Evolutionary conservation across 2,888 invertebrate species (phyloP).

Genomic region (Coelinius sp.): DNA sequence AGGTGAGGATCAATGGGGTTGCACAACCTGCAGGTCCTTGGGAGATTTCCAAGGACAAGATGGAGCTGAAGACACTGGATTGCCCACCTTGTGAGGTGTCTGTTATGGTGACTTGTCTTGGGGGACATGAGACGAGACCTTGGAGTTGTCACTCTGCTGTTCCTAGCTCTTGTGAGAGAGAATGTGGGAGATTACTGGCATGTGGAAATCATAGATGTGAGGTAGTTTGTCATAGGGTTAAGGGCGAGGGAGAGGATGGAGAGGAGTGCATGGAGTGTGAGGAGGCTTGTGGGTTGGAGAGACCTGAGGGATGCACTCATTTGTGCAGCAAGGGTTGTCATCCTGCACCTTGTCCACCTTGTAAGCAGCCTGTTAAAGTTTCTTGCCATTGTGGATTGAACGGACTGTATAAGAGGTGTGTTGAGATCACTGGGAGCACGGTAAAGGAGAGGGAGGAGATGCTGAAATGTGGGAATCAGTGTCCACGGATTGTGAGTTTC

Average conservation of each 20-base stretch:
- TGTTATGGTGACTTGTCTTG: conserved; percentile 81
- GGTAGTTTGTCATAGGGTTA: conserved; percentile 80
- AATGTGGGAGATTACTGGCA: conserved; percentile 79
- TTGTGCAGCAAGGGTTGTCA: conserved; percentile 81
- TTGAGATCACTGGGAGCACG: conserved; percentile 75
- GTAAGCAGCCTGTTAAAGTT: conserved; percentile 78
- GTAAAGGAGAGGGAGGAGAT: conserved; percentile 69
- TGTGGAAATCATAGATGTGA: conserved; percentile 87
- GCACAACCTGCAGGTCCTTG: conserved; percentile 78
- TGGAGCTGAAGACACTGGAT: conserved; percentile 74
- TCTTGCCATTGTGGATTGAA: conserved; percentile 88
- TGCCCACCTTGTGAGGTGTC: conserved; percentile 83
- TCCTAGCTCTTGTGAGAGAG: conserved; percentile 83
- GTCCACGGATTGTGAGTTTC: conserved; percentile 82
- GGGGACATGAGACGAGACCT: conserved; percentile 79
- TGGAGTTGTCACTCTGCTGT: conserved; percentile 81
- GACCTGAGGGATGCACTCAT: conserved; percentile 84
- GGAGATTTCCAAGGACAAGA: conserved; percentile 54
- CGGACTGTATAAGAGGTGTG: conserved; percentile 83
- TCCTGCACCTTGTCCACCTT: conserved; percentile 82
- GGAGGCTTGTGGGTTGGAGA: conserved; percentile 75
- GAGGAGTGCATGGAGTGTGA: conserved; percentile 74
- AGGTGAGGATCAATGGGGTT: conserved; percentile 68
- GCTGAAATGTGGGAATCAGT: conserved; percentile 84
- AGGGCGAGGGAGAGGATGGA: conserved; percentile 66